Conservation (phyloP, 1,140 invertebrate genomes). For the Bilobella aurantiaca region DNA sequence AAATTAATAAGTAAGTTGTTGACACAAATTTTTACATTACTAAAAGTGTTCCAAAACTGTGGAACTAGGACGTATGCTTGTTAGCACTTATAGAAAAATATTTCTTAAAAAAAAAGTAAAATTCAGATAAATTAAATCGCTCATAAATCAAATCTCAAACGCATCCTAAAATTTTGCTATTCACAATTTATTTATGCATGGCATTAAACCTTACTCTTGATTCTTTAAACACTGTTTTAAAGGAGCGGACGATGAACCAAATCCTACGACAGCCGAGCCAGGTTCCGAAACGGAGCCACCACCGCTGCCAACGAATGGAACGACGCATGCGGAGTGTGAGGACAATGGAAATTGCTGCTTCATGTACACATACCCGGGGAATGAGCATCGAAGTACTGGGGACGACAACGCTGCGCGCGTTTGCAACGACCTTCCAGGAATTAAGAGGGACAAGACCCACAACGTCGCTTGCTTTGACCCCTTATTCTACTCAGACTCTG, state of each 20-base stretch:
- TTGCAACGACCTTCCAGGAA: background rate
- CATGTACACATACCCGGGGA: background rate
- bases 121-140: too few species aligned
- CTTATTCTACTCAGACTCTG: background rate
- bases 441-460: background rate
- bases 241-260: background rate
- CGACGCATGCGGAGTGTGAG: background rate
- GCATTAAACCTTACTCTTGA: too few species aligned
- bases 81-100: too few species aligned
- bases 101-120: too few species aligned
- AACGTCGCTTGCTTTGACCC: background rate
- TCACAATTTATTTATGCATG: too few species aligned
- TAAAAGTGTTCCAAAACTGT: too few species aligned
- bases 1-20: background rate
- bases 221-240: background rate
- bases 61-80: too few species aligned
- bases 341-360: background rate
- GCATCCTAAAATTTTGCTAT: too few species aligned
- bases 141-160: too few species aligned
- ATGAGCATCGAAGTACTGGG: background rate
- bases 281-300: background rate
- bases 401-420: background rate
- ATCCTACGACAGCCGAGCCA: background rate
- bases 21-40: too few species aligned
- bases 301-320: background rate